Percentiles rank a stretch among this genome's conserved stretches.
Conservation (phyloP, 2,888 invertebrate genomes). For the Agrochola macilenta region DNA sequence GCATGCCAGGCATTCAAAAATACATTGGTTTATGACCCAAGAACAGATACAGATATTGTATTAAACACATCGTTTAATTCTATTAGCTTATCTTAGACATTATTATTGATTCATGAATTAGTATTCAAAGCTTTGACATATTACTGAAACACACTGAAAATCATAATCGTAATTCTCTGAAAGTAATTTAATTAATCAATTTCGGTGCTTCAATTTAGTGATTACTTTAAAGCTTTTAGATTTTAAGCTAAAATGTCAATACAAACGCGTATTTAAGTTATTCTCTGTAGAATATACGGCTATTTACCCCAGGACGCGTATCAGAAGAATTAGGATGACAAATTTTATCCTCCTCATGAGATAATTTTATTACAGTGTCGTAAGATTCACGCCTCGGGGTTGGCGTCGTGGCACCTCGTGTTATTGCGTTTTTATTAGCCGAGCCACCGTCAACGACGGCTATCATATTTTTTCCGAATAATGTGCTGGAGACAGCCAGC, state of each 20-base stretch:
- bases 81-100: neutral
- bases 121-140: constrained; percentile 1
- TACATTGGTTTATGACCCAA: constrained; percentile 64
- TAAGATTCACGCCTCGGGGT: constrained; percentile 82
- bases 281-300: constrained; percentile 32
- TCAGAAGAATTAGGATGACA: constrained; percentile 81
- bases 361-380: constrained; percentile 86
- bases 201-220: constrained; percentile 2
- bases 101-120: constrained; percentile 20
- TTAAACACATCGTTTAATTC: constrained; percentile 30
- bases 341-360: constrained; percentile 83
- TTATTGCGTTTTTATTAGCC: constrained; percentile 88
- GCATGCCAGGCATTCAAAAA: constrained; percentile 68
- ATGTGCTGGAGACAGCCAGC: constrained; percentile 77
- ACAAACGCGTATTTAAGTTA: constrained; percentile 21
- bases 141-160: constrained; percentile 15
- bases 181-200: constrained; percentile 6
- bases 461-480: constrained; percentile 83
- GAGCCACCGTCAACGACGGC: constrained; percentile 74
- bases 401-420: constrained; percentile 74
- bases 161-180: constrained; percentile 15
- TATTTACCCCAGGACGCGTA: constrained; percentile 58
- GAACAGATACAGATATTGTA: constrained; percentile 44
- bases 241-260: constrained; percentile 1
- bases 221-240: constrained; percentile 9